Base-by-base conservation (phyloP, 2,888 invertebrate genomes). In the Chouioia cunea region DNA sequence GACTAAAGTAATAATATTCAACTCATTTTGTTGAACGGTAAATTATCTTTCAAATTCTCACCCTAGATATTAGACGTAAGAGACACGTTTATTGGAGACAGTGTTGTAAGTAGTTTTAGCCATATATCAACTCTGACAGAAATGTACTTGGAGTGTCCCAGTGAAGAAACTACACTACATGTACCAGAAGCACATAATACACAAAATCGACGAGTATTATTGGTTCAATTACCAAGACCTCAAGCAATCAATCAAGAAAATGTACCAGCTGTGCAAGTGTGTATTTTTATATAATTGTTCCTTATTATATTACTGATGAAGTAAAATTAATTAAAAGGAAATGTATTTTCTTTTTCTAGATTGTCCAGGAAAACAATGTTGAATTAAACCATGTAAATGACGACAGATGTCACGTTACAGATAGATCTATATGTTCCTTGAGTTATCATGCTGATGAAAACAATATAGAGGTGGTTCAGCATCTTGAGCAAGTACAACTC, bases 81-180 rank as follows among this genome's bases (percentile, higher is more conserved):
- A 57, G 86, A 87, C 73, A 90, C 90, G 3, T 87, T 87, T 10
- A 85, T 90, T 8, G 88, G 88, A n/a, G 89, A 90, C 75, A 88
- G 88, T 27, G 90, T 90, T 79, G 82, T 90, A n/a, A 87, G 88
- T 73, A 89, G 89, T 76, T 89, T 90, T 72, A 89, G 88, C 79
- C 86, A 87, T 27, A 86, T 88, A 54, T 82, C 85, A 68, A 87
- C 87, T 4, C 81, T 90, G 20, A 87, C 86, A 53, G 88, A 89
- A 77, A 79, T 90, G 3, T 86, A 88, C 65, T 78, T 90, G 48
- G 88, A 89, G 72, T 88, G 87, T 66, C 88, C 88, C 22, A 72
- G 70, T 50, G 54, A 46, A 46, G 73, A 64, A 56, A 58, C 73
- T 54, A 74, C 77, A 68, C 69, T 76, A 69, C 79, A 77, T 72